Percentiles rank a stretch among this genome's conserved stretches.
These are phyloP conservation scores for Prolemur simus DNA, from an alignment of 2,113 vertebrate species.

Conservation along the genomic window DNA sequence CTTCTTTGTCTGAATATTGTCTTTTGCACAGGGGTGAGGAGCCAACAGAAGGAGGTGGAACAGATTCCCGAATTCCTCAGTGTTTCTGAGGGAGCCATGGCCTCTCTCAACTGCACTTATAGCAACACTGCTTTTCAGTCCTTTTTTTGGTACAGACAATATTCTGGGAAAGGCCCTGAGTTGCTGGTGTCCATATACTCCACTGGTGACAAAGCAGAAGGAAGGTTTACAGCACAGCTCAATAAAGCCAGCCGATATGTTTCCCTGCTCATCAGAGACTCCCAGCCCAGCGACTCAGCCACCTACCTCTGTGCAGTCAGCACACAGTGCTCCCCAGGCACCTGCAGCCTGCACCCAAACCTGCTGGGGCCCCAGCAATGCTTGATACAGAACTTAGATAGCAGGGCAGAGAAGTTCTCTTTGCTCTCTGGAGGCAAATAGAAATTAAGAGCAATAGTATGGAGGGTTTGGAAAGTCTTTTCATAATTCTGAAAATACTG, in stretches of 20 bases:
- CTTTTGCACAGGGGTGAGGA: conserved; percentile 23
- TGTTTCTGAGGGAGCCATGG: neutral
- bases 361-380: neutral
- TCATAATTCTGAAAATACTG: neutral
- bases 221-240: neutral
- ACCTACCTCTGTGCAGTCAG: conserved; percentile 61
- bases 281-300: conserved; percentile 29
- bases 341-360: conserved; percentile 26
- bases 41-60: conserved; percentile 50
- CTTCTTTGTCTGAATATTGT: neutral
- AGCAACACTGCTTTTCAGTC: neutral
- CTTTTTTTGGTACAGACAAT: conserved; percentile 55
- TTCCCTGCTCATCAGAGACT: conserved; percentile 18
- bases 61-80: neutral
- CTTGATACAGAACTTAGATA: neutral
- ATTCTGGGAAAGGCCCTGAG: neutral
- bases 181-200: neutral
- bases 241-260: rapidly evolving
- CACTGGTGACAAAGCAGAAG: neutral
- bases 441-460: neutral
- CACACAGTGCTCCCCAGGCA: conserved; percentile 18
- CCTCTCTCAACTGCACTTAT: conserved; percentile 43
- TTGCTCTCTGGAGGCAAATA: neutral
- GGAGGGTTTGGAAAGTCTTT: neutral
- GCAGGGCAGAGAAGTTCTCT: neutral